Base-by-base conservation (phyloP, 92 coral and sea anemone species). In the Blastomussa wellsi region DNA sequence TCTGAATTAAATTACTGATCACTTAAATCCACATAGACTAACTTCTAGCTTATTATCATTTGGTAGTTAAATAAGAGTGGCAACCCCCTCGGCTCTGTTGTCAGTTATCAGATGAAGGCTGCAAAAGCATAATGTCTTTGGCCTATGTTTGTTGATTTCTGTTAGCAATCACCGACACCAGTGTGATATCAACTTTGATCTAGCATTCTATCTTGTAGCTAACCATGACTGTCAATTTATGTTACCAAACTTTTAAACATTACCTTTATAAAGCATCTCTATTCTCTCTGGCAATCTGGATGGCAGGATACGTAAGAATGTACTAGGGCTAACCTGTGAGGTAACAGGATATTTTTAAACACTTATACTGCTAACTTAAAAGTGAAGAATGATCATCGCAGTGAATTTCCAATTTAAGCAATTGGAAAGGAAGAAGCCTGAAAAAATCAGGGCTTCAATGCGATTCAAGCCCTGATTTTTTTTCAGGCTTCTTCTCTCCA, bases 241-340 rank as follows among this genome's bases (percentile, higher is more conserved):
- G n/a, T 69, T 14, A 13, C 29, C 19, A 5, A n/a, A n/a, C n/a
- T 3, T 15, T 14, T 1, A 14, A 37, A 57, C 24, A 38, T 42
- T 38, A 82, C 90, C 90, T 87, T 82, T 72, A 47, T 87, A 37
- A 38, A 87, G 29, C 64, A 57, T 65, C 66, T 8, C 42, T 52
- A 87, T 76, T 49, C 57, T 66, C 9, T 76, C 69, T 76, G 92
- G 90, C 28, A 90, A 66, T 49, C 72, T 77, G 42, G 60, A 78
- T 47, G 80, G 44, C 47, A 38, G 29, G 19, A 52, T 52, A 35
- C 44, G 17, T 5, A 70, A 20, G 47, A 52, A 37, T 26, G 69
- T 53, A 16, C 44, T 70, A 14, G 39, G 35, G 52, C 38, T 51
- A 35, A 82, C 52, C 86, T 82, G 37, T 19, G 19, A 71, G 26